Conservation (phyloP, 2,113 vertebrate species). For the Ramphastos sulfuratus region DNA sequence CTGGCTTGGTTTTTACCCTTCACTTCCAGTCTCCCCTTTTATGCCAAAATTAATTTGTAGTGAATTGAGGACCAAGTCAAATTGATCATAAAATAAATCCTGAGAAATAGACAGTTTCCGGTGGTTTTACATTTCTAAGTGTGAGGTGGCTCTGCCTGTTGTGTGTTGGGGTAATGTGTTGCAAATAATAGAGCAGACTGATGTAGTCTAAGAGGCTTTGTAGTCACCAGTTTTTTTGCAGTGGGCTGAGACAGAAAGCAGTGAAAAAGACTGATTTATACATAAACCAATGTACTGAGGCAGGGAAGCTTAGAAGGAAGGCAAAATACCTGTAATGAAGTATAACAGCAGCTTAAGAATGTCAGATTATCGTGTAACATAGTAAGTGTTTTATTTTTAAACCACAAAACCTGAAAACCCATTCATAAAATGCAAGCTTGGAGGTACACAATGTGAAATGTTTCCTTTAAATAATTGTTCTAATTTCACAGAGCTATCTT, state of each 20-base stretch:
- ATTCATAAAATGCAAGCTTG: background rate
- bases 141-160: background rate
- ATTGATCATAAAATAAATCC: background rate
- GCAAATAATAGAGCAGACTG: background rate
- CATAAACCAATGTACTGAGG: background rate
- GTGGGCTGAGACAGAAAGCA: background rate
- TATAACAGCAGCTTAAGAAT: background rate
- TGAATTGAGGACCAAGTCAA: background rate
- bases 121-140: accelerated
- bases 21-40: accelerated
- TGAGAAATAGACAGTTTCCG: background rate
- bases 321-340: background rate
- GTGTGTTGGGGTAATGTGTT: background rate
- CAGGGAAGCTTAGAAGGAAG: background rate
- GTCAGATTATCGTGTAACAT: background rate
- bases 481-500: background rate
- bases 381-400: background rate
- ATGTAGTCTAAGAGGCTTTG: background rate
- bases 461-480: background rate
- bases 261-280: background rate
- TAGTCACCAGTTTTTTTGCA: background rate
- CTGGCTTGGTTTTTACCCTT: background rate
- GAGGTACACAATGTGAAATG: background rate
- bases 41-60: background rate
- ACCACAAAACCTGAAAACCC: background rate